phyloP scores from a whole-genome alignment of 1,140 invertebrate species.

The Listronotus bonariensis region DNA sequence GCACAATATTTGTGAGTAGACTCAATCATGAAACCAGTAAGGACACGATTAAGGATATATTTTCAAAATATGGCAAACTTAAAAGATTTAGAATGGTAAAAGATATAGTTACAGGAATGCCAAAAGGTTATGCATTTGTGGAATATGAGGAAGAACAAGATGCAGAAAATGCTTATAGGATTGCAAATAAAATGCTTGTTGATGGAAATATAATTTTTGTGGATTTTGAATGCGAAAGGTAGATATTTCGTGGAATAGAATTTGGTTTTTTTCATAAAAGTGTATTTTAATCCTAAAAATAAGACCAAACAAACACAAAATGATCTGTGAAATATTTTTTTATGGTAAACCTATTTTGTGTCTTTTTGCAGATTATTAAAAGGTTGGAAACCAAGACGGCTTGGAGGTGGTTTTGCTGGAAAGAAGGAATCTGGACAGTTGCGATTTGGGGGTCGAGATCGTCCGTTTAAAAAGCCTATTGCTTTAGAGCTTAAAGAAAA shows the following conservation, averaged over 20 bases:
- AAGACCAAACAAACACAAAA: too few relatives aligned
- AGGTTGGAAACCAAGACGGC: constrained; percentile 82
- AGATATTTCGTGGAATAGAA: too few relatives aligned
- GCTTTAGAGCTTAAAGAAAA: constrained; percentile 47
- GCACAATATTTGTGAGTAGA: too few relatives aligned
- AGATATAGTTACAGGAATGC: constrained; percentile 75
- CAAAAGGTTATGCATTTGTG: constrained; percentile 84
- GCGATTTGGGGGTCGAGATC: constrained; percentile 79
- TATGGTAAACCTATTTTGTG: too few relatives aligned
- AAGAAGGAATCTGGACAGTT: constrained; percentile 87
- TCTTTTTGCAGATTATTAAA: constrained; percentile 58
- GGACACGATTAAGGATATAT: constrained; percentile 64
- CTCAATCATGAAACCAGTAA: constrained; percentile 73
- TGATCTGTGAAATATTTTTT: too few relatives aligned
- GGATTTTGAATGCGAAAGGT: constrained; percentile 68
- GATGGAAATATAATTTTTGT: constrained; percentile 70
- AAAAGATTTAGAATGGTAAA: constrained; percentile 70
- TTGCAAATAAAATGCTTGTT: constrained; percentile 62
- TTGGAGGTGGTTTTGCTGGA: constrained; percentile 88
- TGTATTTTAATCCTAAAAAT: too few relatives aligned
- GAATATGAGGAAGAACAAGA: constrained; percentile 71
- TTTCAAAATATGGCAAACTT: constrained; percentile 71
- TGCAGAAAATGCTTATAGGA: constrained; percentile 65
- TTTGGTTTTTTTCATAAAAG: too few relatives aligned
- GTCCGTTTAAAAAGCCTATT: constrained; percentile 74